Base-by-base conservation (phyloP, 2,888 invertebrate genomes). In the Acheta domesticus region DNA sequence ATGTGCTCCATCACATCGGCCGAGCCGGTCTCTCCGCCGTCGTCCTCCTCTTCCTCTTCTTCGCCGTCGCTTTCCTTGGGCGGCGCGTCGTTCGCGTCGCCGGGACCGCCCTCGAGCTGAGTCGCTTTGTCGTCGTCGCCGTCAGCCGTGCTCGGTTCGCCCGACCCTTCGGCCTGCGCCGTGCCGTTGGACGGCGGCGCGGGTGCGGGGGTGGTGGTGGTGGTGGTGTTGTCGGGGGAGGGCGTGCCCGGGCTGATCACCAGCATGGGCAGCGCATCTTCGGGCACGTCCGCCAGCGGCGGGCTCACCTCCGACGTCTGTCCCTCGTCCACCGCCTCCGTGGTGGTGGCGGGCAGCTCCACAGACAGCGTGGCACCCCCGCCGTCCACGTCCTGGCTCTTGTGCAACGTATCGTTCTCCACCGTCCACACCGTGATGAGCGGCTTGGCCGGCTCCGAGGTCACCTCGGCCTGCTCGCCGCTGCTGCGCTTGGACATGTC, bases 401-500 rank as follows among this genome's bases (percentile, higher is more conserved):
- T 36, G 36, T 36, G 36, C 8, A 36, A 8, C 36, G 36, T 36
- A 8, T 36, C 36, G 36, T 36, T 36, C 36, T 36, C 36, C 36
- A 36, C 36, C 36, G 36, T 36, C 36, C 36, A 36, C 36, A 36
- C 36, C 8, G 8, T 36, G 36, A 36, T 36, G 36, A 36, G 36
- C 36, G 36, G 36, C 36, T 36, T 36, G 36, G 36, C 36, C 5
- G 8, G 36, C 36, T 36, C 36, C 36, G 36, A 75, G 2, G 76
- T 11, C 11, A 48, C 16, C 16, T 49, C 62, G 49, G 48, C 48
- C 16, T 21, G 8, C 50, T 21, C 73, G 74, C 23, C 36, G 23
- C 62, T 73, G 75, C 23, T 49, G 11, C 48, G 75, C 48, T 78
- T 77, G 14, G 77, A 49, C 5, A 78, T 74, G 20, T 80, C 80